These are phyloP conservation scores for Columba guinea DNA, from an alignment of 2,797 vertebrate genomes.

Conservation along the genomic window DNA sequence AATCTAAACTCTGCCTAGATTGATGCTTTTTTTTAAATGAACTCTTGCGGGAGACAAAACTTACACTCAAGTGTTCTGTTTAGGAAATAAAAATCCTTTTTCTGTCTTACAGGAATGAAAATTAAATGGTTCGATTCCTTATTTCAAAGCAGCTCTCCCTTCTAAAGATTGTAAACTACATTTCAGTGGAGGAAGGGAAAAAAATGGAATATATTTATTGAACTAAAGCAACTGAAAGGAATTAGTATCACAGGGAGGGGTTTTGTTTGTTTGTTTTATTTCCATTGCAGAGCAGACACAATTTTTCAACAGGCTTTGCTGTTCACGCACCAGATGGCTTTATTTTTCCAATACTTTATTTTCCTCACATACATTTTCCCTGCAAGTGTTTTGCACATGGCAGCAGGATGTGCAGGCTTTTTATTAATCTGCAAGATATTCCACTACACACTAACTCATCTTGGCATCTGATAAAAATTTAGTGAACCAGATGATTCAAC, in stretches of 20 bases:
- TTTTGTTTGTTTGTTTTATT: conserved; percentile 48
- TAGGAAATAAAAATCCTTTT: neutral
- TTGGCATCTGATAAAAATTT: neutral
- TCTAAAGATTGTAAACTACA: neutral
- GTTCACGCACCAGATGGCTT: conserved; percentile 35
- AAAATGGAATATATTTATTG: neutral
- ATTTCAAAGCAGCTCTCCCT: conserved; percentile 13
- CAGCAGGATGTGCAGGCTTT: neutral
- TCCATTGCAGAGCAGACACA: conserved; percentile 6
- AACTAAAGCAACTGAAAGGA: neutral
- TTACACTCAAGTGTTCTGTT: neutral
- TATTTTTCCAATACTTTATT: conserved; percentile 34
- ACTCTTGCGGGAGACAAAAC: neutral
- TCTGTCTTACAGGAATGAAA: neutral
- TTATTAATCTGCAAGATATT: conserved; percentile 26
- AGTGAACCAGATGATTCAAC: neutral
- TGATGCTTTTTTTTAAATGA: neutral
- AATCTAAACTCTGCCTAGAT: neutral
- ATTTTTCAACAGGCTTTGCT: conserved; percentile 36
- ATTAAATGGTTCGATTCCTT: neutral
- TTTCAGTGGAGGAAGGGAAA: neutral
- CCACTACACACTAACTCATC: neutral
- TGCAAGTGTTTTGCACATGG: neutral
- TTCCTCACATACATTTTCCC: neutral
- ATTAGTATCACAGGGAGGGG: neutral